These are phyloP conservation scores for Plecturocebus donacophilus DNA, from an alignment of 2,113 vertebrate species.

Conservation along the genomic window DNA sequence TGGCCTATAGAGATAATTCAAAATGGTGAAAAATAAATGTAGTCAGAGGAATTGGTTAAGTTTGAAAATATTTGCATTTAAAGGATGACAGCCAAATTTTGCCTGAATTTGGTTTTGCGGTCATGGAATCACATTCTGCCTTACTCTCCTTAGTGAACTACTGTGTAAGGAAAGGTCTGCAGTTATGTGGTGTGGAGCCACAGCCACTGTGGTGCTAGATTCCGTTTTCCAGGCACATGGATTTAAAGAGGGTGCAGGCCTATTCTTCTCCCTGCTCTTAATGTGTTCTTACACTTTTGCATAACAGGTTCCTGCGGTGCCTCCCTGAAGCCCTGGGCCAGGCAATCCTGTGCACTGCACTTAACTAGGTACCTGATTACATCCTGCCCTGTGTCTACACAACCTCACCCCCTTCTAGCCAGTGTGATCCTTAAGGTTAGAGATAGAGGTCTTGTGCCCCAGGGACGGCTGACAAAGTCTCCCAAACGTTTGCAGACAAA, in stretches of 20 bases:
- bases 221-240: neutral
- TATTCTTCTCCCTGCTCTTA: fast-evolving
- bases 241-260: no score
- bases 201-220: fast-evolving
- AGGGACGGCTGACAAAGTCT: neutral
- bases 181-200: fast-evolving
- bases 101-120: fast-evolving
- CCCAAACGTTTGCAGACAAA: fast-evolving
- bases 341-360: neutral
- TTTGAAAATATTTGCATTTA: neutral
- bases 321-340: no score
- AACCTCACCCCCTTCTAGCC: fast-evolving
- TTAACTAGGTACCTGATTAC: fast-evolving
- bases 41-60: neutral
- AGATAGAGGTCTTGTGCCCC: fast-evolving
- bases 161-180: fast-evolving
- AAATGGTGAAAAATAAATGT: no score
- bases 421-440: fast-evolving
- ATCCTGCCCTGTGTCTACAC: fast-evolving
- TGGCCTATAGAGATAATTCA: neutral
- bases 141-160: fast-evolving
- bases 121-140: fast-evolving
- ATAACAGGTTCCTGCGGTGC: fast-evolving
- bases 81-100: neutral
- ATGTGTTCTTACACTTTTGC: fast-evolving